Evolutionary conservation across 2,888 invertebrate genomes (phyloP), one percentile per base, ranked within the genome.

Genomic region (Laspeyria flexula): DNA sequence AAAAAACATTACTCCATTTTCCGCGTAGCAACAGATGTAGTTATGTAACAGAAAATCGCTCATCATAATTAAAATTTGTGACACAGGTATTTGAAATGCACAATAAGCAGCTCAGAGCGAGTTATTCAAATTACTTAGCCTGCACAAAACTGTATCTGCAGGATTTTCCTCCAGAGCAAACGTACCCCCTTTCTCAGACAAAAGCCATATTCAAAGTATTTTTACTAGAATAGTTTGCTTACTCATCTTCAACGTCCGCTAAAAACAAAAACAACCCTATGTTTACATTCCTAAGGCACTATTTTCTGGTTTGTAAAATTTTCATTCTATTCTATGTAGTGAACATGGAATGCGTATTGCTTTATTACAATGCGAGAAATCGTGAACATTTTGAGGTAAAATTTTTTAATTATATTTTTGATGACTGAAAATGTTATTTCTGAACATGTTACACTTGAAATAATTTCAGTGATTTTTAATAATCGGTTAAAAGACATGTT

Each of bases 141-240:
- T 37, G 43, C 37, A 30, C 34, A 30, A 46, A 53, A 38, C 16
- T 27, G 41, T 37, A 42, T 6, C 30, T 33, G 27, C 35, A n/a
- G 35, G 15, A 27, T 27, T 16, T 29, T 35, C 27, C 11, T 12
- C 29, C 4, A 33, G 13, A 44, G 29, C 29, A 44, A 44, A 11
- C 29, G 18, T 23, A 33, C 16, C 53, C 52, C 40, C 5, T 55
- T 64, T 46, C 54, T 54, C 45, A 50, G 51, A 60, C 46, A 60
- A 62, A 58, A 65, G 61, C 60, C 48, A 60, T 66, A 61, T 64
- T 59, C 56, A 56, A 60, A 59, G 48, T 49, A 45, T 57, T 64
- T 60, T 65, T 61, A 48, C 40, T 46, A 54, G 65, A 65, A 68
- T 62, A 64, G 60, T 63, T 60, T 62, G 47, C 57, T 60, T 62